Conservation (phyloP, 2,797 vertebrate genomes). For the Lepilemur septentrionalis region DNA sequence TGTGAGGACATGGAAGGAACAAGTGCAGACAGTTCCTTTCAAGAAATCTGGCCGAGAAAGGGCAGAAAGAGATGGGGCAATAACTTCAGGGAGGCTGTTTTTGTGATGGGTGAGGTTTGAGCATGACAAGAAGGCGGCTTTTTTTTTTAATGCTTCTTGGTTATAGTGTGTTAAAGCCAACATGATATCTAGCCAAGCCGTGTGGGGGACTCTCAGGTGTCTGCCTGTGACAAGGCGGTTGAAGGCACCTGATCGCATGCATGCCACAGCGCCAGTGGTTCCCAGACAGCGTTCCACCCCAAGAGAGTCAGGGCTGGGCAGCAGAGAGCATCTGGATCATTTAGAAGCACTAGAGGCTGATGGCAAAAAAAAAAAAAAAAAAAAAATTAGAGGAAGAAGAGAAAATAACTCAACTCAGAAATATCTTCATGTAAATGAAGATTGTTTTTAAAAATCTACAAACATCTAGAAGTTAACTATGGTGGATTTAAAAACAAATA, state of each 20-base stretch:
- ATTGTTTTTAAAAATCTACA: not conserved
- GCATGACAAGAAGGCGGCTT: not conserved
- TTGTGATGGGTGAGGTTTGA: not conserved
- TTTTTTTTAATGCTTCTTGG: not conserved
- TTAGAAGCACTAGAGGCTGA: not conserved
- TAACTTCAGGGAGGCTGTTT: not conserved
- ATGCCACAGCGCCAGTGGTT: not conserved
- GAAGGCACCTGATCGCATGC: not conserved
- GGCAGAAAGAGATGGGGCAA: not conserved
- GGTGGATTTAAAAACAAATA: constrained; percentile 14
- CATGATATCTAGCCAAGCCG: not conserved
- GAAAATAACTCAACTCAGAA: not conserved
- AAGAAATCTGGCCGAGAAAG: not conserved
- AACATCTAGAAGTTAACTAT: not conserved
- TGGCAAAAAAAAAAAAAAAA: not conserved
- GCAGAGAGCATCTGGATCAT: not conserved
- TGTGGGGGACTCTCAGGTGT: not conserved
- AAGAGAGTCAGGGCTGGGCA: not conserved
- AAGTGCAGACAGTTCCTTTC: constrained; percentile 39
- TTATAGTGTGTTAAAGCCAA: not conserved
- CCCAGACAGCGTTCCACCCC: not conserved
- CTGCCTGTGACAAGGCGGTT: not conserved
- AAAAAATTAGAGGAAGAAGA: not conserved
- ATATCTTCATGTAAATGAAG: not conserved
- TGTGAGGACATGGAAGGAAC: not conserved